Evolutionary conservation across 2,797 vertebrate species (phyloP).

Genomic region (Gallinago solitaria): DNA sequence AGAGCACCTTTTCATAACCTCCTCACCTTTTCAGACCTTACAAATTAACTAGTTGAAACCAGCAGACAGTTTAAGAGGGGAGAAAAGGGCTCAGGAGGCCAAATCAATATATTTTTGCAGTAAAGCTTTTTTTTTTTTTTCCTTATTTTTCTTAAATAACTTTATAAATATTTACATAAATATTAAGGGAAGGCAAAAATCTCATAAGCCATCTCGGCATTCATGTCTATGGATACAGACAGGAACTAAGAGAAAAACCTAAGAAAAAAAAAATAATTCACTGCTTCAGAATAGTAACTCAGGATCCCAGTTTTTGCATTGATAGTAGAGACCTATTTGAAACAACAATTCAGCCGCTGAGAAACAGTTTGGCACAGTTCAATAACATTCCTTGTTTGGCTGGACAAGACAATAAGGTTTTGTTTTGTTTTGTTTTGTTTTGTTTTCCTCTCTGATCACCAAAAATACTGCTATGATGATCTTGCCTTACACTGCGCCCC

Average conservation of each 20-base stretch:
- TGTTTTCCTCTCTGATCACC: slow-evolving; percentile 79
- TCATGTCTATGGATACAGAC: slow-evolving; percentile 73
- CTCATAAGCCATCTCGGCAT: slow-evolving; percentile 64
- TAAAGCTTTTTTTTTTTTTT: slow-evolving; percentile 53
- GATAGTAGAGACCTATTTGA: slow-evolving; percentile 70
- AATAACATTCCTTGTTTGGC: slow-evolving; percentile 80
- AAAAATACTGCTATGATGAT: slow-evolving; percentile 78
- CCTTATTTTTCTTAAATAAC: slow-evolving; percentile 66
- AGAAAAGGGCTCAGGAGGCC: slow-evolving; percentile 61
- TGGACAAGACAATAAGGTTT: slow-evolving; percentile 76
- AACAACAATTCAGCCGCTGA: slow-evolving; percentile 77
- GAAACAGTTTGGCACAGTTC: slow-evolving; percentile 86
- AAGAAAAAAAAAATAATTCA: slow-evolving; percentile 46
- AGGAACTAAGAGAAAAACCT: slow-evolving; percentile 65
- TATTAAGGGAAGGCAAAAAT: slow-evolving; percentile 74
- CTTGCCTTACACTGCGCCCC: slow-evolving; percentile 81
- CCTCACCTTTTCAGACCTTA: slow-evolving; percentile 68
- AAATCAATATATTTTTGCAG: slow-evolving; percentile 66
- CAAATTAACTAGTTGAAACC: slow-evolving; percentile 69
- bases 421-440: slow-evolving; percentile 63
- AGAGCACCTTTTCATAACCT: slow-evolving; percentile 67
- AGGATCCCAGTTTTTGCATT: slow-evolving; percentile 78
- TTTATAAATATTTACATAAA: slow-evolving; percentile 76
- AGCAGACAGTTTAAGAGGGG: slow-evolving; percentile 62
- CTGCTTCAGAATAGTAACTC: slow-evolving; percentile 69